phyloP scores from a whole-genome alignment of 2,797 vertebrate genomes.

The Phoxinus dragarum region DNA sequence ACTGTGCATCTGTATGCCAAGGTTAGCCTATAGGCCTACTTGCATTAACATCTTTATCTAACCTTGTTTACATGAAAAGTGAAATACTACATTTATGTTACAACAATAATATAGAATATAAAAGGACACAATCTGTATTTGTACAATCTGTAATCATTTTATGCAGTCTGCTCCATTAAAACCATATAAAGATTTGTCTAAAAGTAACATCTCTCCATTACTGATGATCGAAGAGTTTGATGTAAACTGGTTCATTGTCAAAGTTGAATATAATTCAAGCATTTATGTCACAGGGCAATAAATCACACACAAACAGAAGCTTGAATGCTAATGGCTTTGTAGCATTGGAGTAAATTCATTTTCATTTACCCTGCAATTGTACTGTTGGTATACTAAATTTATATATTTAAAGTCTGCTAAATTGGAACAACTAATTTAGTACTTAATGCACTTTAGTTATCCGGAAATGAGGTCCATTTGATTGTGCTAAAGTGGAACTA shows the following conservation, averaged over 20 bases:
- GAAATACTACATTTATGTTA: background rate
- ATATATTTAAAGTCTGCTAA: no score
- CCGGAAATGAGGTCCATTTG: no score
- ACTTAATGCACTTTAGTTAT: no score
- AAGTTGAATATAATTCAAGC: conserved; percentile 39
- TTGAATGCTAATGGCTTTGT: conserved; percentile 42
- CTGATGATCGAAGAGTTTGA: conserved; percentile 27
- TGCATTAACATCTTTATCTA: conserved; percentile 8
- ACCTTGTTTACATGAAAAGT: background rate
- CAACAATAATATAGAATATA: background rate
- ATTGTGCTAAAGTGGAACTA: no score
- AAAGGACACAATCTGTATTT: background rate
- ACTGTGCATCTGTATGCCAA: background rate
- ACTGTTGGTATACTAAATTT: no score
- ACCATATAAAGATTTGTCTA: background rate
- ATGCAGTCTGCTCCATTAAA: background rate
- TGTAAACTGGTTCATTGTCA: conserved; percentile 24
- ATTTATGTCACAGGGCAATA: conserved; percentile 43
- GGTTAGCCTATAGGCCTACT: background rate
- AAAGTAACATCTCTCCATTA: background rate
- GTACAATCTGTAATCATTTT: no score
- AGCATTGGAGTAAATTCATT: conserved; percentile 22
- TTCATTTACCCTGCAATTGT: conserved; percentile 10
- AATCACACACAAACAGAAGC: conserved; percentile 33
- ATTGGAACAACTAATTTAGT: no score